Evolutionary conservation across 2,888 invertebrate genomes (phyloP), one percentile per base, ranked within the genome.

Genomic region (Mythimna impura): DNA sequence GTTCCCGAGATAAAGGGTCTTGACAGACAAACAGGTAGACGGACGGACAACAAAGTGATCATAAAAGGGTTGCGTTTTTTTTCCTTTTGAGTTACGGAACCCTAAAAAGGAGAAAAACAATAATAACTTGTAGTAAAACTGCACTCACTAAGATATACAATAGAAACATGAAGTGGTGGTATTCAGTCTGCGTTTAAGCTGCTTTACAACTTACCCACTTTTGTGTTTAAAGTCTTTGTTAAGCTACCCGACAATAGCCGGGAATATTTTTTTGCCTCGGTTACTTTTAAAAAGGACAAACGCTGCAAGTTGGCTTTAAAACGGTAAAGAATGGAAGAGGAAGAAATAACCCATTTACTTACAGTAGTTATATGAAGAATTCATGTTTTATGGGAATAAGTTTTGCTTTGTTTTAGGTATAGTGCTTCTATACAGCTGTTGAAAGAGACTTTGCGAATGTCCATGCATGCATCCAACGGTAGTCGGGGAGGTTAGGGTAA

Each of bases 211-310:
- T 85, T 82, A 83, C 80, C 82, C 81, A 86, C 87, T 87, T 85
- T 86, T 87, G 81, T 84, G 80, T 80, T 77, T 78, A 85, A 47
- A 82, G 76, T 84, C 89, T 88, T 89, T 89, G 88, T 88, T 87
- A 75, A 68, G 60, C 62, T 58, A 50, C 57, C 81, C 69, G 43
- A 86, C 86, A 84, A 86, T 86, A 71, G 67, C 30, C 55, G 34
- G 25, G 77, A 73, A 58, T 82, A 84, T 84, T 85, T 85, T 83
- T 84, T 80, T 78, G 76, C 84, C 55, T 75, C 66, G 20, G 69
- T 73, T 78, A 62, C 73, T 81, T 79, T 68, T 68, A 63, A 71
- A 81, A 73, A 72, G 77, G 72, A 72, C 74, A 81, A 78, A 71
- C 78, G 78, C 22, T 60, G 34, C 47, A 54, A 77, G 73, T 83